phyloP scores from a whole-genome alignment of 1,140 invertebrate genomes.

The Andricus grossulariae region DNA sequence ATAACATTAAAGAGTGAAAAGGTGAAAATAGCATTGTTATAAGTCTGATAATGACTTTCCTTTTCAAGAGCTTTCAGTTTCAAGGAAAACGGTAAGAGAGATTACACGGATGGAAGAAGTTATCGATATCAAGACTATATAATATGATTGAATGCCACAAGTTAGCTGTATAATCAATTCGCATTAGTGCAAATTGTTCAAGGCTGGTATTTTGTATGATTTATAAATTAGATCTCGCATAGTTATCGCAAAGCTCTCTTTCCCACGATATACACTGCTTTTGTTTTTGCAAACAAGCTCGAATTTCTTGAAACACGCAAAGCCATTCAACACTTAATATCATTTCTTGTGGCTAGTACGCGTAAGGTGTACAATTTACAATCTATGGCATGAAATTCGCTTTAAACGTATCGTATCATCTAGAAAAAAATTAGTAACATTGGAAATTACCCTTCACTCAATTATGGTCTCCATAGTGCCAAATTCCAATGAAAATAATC shows the following conservation, averaged over 20 bases:
- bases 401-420: no score
- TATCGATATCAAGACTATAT: not conserved
- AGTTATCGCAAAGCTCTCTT: not conserved
- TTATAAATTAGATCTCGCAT: slow-evolving; percentile 8
- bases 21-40: not conserved
- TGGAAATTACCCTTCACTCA: no score
- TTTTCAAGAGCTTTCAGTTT: slow-evolving; percentile 24
- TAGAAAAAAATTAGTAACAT: no score
- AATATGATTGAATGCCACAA: slow-evolving; percentile 14
- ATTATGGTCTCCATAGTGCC: no score
- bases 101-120: slow-evolving; percentile 21
- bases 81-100: slow-evolving; percentile 8
- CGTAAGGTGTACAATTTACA: no score
- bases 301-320: slow-evolving; percentile 20
- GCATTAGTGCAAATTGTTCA: slow-evolving; percentile 24
- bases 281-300: not conserved
- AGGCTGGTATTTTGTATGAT: slow-evolving; percentile 8
- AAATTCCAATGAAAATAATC: no score
- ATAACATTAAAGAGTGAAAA: no score
- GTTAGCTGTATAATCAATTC: slow-evolving; percentile 10
- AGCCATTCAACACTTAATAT: not conserved
- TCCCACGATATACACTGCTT: slow-evolving; percentile 5
- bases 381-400: no score
- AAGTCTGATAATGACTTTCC: slow-evolving; percentile 4
- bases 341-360: not conserved